phyloP scores from a whole-genome alignment of 2,888 invertebrate species.

The Pasiphila rectangulata region DNA sequence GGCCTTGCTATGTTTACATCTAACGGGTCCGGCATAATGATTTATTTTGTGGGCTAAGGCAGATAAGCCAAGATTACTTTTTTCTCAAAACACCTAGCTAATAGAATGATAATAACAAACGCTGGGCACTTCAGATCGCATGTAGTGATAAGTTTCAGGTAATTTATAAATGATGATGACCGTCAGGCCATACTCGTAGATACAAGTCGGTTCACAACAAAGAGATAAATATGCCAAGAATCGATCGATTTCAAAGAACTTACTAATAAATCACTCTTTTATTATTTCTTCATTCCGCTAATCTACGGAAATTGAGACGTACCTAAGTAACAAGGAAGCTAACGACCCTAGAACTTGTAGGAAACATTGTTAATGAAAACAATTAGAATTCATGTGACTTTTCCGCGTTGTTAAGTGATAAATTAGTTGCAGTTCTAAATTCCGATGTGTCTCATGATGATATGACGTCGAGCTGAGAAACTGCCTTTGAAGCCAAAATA shows the following conservation, averaged over 20 bases:
- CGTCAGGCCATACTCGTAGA: slow-evolving; percentile 2
- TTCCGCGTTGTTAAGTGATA: slow-evolving; percentile 40
- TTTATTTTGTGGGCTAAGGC: slow-evolving; percentile 49
- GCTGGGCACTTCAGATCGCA: too few relatives aligned
- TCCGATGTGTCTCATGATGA: slow-evolving; percentile 26
- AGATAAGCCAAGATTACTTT: slow-evolving; percentile 26
- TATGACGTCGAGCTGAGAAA: too few relatives aligned
- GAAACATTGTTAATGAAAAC: slow-evolving; percentile 23
- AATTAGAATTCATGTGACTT: slow-evolving; percentile 36
- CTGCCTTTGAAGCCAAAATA: slow-evolving; percentile 2
- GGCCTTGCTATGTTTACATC: slow-evolving; percentile 47
- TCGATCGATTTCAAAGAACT: too few relatives aligned
- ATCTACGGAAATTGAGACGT: slow-evolving; percentile 39
- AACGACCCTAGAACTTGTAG: slow-evolving; percentile 29
- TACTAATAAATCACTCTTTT: neutral
- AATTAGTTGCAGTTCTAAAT: slow-evolving; percentile 26
- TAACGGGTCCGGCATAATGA: slow-evolving; percentile 43
- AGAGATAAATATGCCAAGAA: neutral
- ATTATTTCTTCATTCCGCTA: neutral
- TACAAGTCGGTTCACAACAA: slow-evolving; percentile 11
- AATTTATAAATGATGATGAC: slow-evolving; percentile 1
- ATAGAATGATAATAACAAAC: neutral
- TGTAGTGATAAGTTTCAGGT: too few relatives aligned
- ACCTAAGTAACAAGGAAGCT: slow-evolving; percentile 40
- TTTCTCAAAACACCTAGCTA: too few relatives aligned